phyloP scores from a whole-genome alignment of 2,888 invertebrate species.

The Coenonympha glycerion region DNA sequence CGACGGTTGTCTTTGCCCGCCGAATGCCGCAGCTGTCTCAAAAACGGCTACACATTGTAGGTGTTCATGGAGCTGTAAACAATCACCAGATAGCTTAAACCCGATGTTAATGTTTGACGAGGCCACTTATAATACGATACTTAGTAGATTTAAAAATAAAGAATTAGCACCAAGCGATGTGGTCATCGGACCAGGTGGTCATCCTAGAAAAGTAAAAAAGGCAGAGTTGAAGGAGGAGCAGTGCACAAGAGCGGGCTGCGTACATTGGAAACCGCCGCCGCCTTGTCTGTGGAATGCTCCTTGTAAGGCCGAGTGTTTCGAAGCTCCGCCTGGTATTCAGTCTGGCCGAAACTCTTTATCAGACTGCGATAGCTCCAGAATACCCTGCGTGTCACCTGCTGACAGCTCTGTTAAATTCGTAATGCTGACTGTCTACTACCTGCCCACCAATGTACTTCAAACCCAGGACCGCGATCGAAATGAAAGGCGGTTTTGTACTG shows the following conservation, averaged over 20 bases:
- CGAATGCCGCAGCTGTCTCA: not conserved
- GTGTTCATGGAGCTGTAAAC: slow-evolving; percentile 13
- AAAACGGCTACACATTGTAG: not conserved
- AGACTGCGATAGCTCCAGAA: slow-evolving; percentile 32
- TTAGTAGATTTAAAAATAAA: slow-evolving; percentile 45
- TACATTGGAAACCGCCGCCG: slow-evolving; percentile 62
- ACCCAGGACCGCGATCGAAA: too few species aligned
- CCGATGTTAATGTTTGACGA: slow-evolving; percentile 47
- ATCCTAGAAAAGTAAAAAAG: slow-evolving; percentile 37
- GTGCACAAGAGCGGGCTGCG: slow-evolving; percentile 55
- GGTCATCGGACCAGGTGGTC: slow-evolving; percentile 40
- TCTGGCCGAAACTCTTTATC: slow-evolving; percentile 56
- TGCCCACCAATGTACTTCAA: too few species aligned
- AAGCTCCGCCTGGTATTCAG: slow-evolving; percentile 47
- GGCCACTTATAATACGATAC: slow-evolving; percentile 42
- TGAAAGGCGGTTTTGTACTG: too few species aligned
- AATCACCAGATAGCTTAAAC: slow-evolving; percentile 11
- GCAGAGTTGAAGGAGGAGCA: slow-evolving; percentile 38
- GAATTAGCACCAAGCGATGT: slow-evolving; percentile 34
- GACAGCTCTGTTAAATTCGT: slow-evolving; percentile 34
- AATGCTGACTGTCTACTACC: too few species aligned
- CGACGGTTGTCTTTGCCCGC: not conserved
- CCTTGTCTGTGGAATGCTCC: slow-evolving; percentile 63
- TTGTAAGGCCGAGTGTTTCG: slow-evolving; percentile 66
- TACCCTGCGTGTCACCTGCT: slow-evolving; percentile 14